Percentiles rank a stretch among this genome's conserved stretches.
These are phyloP conservation scores for Rhynchonycteris naso DNA, from an alignment of 2,797 vertebrate genomes.

Conservation along the genomic window DNA sequence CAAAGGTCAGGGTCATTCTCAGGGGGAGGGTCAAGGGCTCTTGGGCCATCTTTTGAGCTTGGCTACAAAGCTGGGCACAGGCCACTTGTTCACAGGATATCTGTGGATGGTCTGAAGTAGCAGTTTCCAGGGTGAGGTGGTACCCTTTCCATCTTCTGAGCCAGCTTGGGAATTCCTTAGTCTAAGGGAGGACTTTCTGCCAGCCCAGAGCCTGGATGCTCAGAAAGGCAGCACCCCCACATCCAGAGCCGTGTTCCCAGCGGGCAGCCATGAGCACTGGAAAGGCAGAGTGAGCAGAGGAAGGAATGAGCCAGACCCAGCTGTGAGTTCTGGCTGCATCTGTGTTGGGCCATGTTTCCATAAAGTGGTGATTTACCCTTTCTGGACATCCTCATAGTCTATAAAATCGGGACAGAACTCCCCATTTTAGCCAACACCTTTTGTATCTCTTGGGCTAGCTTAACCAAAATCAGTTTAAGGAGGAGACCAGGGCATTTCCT, in stretches of 20 bases:
- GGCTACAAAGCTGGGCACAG: not conserved
- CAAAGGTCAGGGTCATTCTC: not conserved
- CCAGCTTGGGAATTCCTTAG: not conserved
- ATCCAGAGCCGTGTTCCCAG: not conserved
- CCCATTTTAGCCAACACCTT: not conserved
- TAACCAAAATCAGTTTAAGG: not conserved
- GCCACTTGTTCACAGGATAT: not conserved
- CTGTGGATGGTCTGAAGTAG: not conserved
- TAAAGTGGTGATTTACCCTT: not conserved
- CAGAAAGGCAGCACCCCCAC: not conserved
- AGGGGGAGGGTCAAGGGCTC: not conserved
- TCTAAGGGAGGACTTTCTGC: not conserved
- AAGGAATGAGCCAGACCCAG: not conserved
- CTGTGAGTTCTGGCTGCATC: not conserved
- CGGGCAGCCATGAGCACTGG: not conserved
- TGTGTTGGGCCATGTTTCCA: not conserved
- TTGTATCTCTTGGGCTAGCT: not conserved
- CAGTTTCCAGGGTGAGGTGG: not conserved
- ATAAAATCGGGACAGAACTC: not conserved
- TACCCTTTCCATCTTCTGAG: not conserved
- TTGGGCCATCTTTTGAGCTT: not conserved
- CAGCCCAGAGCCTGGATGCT: not conserved
- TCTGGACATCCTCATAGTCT: not conserved
- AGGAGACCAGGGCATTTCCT: not conserved
- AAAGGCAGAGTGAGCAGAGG: not conserved